Evolutionary conservation across 2,113 vertebrate genomes (phyloP).

Genomic region (Monarcha castaneiventris): DNA sequence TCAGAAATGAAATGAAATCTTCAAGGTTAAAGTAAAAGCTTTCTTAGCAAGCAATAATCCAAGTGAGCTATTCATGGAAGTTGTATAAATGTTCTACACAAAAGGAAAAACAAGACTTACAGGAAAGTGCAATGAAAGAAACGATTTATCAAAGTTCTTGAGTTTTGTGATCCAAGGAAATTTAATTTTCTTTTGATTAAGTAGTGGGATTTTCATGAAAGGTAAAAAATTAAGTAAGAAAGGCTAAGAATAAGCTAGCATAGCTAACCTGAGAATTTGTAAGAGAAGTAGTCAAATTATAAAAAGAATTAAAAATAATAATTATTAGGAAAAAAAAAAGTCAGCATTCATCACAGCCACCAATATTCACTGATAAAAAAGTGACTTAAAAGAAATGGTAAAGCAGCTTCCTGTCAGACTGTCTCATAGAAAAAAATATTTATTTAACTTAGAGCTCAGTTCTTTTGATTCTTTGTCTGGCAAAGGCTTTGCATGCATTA

Average conservation of each 20-base stretch:
- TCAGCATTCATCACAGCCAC: neutral
- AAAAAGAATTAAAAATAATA: neutral
- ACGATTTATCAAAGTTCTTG: neutral
- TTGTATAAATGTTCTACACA: neutral
- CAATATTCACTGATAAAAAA: neutral
- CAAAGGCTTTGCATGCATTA: neutral
- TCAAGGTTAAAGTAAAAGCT: neutral
- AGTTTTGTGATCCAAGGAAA: neutral
- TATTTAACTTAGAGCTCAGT: neutral
- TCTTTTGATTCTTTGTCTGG: neutral
- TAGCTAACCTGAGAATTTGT: neutral
- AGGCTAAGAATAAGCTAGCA: neutral
- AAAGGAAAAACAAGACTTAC: constrained; percentile 4
- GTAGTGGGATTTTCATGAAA: neutral
- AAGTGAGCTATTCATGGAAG: neutral
- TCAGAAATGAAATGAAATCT: neutral
- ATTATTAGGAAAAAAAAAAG: neutral
- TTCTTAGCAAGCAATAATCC: neutral
- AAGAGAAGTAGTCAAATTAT: neutral
- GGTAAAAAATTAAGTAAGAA: neutral
- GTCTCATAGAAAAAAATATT: neutral
- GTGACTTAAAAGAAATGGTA: neutral
- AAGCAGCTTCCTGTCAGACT: neutral
- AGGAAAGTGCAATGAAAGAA: neutral
- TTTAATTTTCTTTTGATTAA: neutral